Evolutionary conservation across 2,113 vertebrate species (phyloP).

Genomic region (Chelonoidis abingdonii): DNA sequence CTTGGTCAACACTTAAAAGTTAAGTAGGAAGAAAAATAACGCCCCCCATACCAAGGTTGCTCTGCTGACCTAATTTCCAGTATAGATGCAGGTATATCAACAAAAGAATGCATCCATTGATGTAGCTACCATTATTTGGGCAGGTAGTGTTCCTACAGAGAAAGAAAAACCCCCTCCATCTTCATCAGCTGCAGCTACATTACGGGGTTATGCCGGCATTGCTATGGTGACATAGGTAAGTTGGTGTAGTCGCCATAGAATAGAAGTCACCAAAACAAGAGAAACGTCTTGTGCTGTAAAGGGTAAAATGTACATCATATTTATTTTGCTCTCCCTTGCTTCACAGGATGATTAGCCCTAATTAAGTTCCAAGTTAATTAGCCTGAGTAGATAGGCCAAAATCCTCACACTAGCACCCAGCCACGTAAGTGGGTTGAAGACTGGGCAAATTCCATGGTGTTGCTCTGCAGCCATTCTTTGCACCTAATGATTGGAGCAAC

Average conservation of each 20-base stretch:
- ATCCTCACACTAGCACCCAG: background rate
- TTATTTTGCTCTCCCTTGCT: conserved; percentile 37
- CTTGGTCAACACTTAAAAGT: background rate
- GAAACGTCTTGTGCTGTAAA: conserved; percentile 13
- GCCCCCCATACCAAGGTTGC: background rate
- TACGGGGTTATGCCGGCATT: background rate
- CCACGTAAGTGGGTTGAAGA: rapidly evolving
- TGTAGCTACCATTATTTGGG: background rate
- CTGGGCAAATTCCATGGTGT: rapidly evolving
- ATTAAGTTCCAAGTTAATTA: conserved; percentile 58
- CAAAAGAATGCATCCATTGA: background rate
- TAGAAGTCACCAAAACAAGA: conserved; percentile 27
- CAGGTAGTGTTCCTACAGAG: background rate
- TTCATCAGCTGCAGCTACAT: background rate
- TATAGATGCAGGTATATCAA: background rate
- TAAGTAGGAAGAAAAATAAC: background rate
- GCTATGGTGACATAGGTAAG: background rate
- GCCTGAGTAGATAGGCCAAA: background rate
- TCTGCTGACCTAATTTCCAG: background rate
- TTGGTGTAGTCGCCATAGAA: background rate
- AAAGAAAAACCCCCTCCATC: background rate
- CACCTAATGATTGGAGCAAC: background rate
- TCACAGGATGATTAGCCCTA: background rate
- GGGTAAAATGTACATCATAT: conserved; percentile 23
- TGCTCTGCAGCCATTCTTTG: background rate